These are phyloP conservation scores for Vireo griseus DNA, from an alignment of 2,797 vertebrate genomes.

Conservation along the genomic window DNA sequence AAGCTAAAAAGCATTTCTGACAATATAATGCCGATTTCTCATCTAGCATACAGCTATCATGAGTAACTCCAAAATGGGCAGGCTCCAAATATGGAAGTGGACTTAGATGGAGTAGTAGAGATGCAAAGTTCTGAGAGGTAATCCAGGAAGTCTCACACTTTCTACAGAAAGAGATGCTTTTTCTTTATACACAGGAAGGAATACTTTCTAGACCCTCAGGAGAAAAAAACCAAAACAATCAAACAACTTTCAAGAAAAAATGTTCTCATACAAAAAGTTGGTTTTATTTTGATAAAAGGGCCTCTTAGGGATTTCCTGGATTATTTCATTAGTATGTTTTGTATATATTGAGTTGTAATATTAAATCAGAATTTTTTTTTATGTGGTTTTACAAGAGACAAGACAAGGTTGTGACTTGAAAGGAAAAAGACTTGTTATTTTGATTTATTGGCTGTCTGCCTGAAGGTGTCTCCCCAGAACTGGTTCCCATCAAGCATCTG, in stretches of 20 bases:
- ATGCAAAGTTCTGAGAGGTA: neutral
- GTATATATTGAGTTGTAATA: neutral
- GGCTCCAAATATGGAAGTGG: neutral
- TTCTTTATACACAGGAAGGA: neutral
- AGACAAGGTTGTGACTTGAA: neutral
- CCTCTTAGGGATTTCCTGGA: neutral
- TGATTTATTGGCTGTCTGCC: neutral
- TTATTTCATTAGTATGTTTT: neutral
- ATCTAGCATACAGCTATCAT: neutral
- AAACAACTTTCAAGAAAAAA: neutral
- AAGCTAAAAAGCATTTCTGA: neutral
- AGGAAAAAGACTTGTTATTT: neutral
- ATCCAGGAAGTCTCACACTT: neutral
- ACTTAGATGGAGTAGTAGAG: neutral
- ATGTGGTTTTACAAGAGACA: neutral
- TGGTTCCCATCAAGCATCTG: neutral
- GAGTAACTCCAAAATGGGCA: neutral
- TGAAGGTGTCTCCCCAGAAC: neutral
- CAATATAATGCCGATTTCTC: neutral
- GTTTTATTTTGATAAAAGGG: neutral
- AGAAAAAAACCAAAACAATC: neutral
- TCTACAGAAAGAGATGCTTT: neutral
- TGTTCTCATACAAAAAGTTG: neutral
- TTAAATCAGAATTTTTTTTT: neutral
- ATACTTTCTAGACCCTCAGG: neutral